These are phyloP conservation scores for Antheraea mylitta DNA, from an alignment of 1,140 invertebrate species.

Conservation along the genomic window DNA sequence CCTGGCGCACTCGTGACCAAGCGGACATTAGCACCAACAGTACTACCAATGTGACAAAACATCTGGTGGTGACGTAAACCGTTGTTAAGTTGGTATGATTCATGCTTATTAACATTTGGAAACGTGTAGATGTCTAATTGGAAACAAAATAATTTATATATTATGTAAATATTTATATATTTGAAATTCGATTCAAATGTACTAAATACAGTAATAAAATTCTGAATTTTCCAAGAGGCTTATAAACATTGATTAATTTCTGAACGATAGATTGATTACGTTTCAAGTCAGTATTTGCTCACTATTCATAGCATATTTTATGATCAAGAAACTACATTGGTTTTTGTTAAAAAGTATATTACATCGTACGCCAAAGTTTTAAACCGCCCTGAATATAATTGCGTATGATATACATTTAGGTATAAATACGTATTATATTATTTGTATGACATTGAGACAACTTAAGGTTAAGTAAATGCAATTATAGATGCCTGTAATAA, in stretches of 20 bases:
- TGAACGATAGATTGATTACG: neutral
- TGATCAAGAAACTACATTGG: no score
- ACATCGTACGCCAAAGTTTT: no score
- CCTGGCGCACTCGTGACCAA: conserved; percentile 58
- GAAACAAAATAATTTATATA: neutral
- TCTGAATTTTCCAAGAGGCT: neutral
- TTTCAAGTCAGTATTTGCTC: neutral
- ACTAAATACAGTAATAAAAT: no score
- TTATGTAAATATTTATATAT: no score
- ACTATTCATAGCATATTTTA: neutral
- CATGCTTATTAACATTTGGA: conserved; percentile 10
- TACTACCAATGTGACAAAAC: conserved; percentile 51
- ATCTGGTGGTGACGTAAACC: conserved; percentile 18
- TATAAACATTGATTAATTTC: neutral
- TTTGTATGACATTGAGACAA: no score
- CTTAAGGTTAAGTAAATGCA: no score
- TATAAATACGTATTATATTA: no score
- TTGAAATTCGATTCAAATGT: no score
- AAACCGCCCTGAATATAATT: no score
- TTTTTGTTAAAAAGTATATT: no score
- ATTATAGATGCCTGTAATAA: no score
- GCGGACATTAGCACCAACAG: conserved; percentile 61
- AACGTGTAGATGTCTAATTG: neutral
- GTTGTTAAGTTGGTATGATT: conserved; percentile 29
- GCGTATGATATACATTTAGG: no score